Evolutionary conservation across 2,797 vertebrate genomes (phyloP).

Genomic region (Sebastes ruberrimus): DNA sequence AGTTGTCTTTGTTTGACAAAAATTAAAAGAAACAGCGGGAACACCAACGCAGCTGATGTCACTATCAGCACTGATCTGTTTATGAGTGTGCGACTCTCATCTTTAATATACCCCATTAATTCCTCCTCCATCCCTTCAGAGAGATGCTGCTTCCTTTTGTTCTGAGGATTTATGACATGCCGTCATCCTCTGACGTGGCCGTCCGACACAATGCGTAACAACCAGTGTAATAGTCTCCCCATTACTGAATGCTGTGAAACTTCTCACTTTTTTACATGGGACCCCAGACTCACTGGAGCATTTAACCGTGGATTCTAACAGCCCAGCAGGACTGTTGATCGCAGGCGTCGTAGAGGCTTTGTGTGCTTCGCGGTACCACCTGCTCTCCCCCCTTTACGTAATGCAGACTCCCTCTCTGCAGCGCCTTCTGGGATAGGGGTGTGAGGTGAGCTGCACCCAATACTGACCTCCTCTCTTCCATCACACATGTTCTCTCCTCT

Average conservation of each 20-base stretch:
- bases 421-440: slow-evolving; percentile 63
- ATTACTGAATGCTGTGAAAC: slow-evolving; percentile 59
- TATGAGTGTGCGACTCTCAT: slow-evolving; percentile 9
- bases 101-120: slow-evolving; percentile 36
- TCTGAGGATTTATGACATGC: slow-evolving; percentile 53
- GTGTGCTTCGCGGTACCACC: slow-evolving; percentile 48
- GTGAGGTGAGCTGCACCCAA: slow-evolving; percentile 72
- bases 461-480: slow-evolving; percentile 57
- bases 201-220: slow-evolving; percentile 46
- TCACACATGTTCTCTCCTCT: slow-evolving; percentile 40
- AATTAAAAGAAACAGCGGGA: not conserved
- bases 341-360: slow-evolving; percentile 16
- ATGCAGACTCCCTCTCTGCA: slow-evolving; percentile 51
- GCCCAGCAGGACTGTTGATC: slow-evolving; percentile 43
- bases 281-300: slow-evolving; percentile 52
- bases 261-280: slow-evolving; percentile 59
- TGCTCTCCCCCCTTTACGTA: slow-evolving; percentile 63
- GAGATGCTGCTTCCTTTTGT: slow-evolving; percentile 54
- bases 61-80: slow-evolving; percentile 32
- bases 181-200: slow-evolving; percentile 62
- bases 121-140: slow-evolving; percentile 33
- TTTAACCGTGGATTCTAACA: slow-evolving; percentile 48
- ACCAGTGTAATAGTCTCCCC: slow-evolving; percentile 44
- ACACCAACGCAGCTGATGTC: slow-evolving; percentile 29
- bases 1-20: slow-evolving; percentile 1